Base-by-base conservation (phyloP, 2,888 invertebrate species). In the Andrena haemorrhoa region DNA sequence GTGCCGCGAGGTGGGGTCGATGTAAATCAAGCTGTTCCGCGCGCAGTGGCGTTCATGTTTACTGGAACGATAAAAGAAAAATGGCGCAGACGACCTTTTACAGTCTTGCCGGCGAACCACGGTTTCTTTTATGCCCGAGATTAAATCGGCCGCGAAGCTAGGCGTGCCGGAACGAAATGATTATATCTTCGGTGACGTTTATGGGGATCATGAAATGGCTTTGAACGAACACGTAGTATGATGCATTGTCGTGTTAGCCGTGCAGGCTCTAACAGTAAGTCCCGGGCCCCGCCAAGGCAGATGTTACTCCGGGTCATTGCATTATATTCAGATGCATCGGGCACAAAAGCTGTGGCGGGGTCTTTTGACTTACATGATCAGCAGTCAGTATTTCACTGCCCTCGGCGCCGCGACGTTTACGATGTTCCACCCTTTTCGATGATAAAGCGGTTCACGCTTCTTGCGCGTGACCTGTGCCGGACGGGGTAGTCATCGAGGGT, bases 181-280 rank as follows among this genome's bases (percentile, higher is more conserved):
- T 73, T 77, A 76, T 68, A 73, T 65, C 66, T 56, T 58, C 60
- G 56, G 49, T 51, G 73, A 82, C 82, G 78, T 78, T 82, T 75
- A 78, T 70, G 77, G 75, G 78, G 56, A 78, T 70, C 81, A 68
- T 61, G 82, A 63, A 79, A 68, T 56, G 74, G 56, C 64, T 58
- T 69, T 63, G 56, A 79, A 63, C 63, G 74, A 51, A 53, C 64
- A 69, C 53, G 58, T 49, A 56, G 63, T 53, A 69, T 64, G 74
- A 79, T 69, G 69, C 69, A 79, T 79, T 66, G 56, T 74, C 79
- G 69, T 41, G 78, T 64, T 64, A 49, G 10, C 51, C 26, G 51
- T 41, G 65, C 23, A 41, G 33, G 16, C 63, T 63, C 68, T 74
- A 53, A 69, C 70, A 56, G 53, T 51, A 61, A 68, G 68, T 49